Percentiles rank a stretch among this genome's conserved stretches.
Evolutionary conservation across 2,797 vertebrate genomes (phyloP).

Genomic region (Odontamblyopus rebecca): DNA sequence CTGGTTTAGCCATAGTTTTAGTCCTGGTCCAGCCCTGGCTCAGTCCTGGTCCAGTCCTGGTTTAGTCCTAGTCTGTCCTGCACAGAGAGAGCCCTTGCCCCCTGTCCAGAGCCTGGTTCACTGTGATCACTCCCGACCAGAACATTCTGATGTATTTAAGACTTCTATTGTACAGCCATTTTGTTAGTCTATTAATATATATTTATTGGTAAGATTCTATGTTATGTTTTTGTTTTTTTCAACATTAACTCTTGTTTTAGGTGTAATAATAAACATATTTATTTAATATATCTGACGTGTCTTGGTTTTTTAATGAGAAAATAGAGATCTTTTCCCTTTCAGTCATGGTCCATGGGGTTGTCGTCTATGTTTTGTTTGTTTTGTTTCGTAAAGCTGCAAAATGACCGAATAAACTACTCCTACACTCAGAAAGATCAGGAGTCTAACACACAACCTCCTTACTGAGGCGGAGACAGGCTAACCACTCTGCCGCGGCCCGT

Average conservation of each 20-base stretch:
- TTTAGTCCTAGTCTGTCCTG: background rate
- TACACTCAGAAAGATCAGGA: background rate
- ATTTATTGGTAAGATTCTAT: conserved; percentile 71
- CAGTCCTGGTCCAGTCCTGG: background rate
- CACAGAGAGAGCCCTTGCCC: background rate
- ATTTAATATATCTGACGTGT: conserved; percentile 84
- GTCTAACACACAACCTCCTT: background rate
- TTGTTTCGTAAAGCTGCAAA: too few relatives aligned
- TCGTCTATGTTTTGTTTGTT: too few relatives aligned
- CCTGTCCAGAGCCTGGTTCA: conserved; percentile 28
- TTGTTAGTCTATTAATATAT: conserved; percentile 78
- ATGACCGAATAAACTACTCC: too few relatives aligned
- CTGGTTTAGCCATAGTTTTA: background rate
- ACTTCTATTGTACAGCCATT: conserved; percentile 65
- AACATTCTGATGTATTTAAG: conserved; percentile 71
- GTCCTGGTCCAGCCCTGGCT: background rate
- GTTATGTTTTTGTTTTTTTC: conserved; percentile 36
- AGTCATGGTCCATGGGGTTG: too few relatives aligned
- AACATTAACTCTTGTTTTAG: conserved; percentile 88
- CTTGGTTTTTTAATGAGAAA: conserved; percentile 68
- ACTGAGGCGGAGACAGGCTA: background rate
- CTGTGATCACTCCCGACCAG: conserved; percentile 34
- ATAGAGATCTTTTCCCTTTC: background rate
- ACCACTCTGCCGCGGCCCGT: background rate
- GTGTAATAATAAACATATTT: conserved; percentile 91